Base-by-base conservation (phyloP, 2,797 vertebrate species). In the Clamator glandarius region DNA sequence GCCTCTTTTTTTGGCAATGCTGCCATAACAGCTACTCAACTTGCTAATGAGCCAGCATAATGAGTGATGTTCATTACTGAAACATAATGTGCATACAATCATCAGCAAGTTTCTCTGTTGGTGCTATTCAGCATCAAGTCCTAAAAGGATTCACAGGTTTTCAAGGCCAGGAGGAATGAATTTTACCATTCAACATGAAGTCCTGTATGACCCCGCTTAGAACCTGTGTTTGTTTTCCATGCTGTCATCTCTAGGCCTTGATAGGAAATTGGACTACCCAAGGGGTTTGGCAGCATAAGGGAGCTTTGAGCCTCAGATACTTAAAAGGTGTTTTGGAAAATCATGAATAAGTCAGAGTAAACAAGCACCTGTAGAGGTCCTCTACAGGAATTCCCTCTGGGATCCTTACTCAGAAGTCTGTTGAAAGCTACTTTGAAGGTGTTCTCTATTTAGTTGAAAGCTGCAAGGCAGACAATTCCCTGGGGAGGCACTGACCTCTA, bases 401-500 rank as follows among this genome's bases (percentile, higher is more conserved):
- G 23, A 5, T 67, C 8, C 42, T 89, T 46, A 31, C 50, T 59
- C 48, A 51, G 33, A 55, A 24, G 5, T 46, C 46, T 87, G 39
- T 25, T 76, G 69, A 72, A 83, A 90, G 48, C 18, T 18, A 8
- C 39, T 90, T 84, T 73, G 79, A 92, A 87, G 35, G 29, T 50
- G 9, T 77, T 90, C 89, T 59, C 24, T 73, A 19, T 33, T 67
- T 58, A 35, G 25, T 67, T 64, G 41, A 58, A 90, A 64, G 64
- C 74, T 59, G 9, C 18, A 46, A 68, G 19, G 8, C 16, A 41
- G 59, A 29, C 18, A 19, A 2, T 19, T 68, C 14, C n/a, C 48
- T 52, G 6, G 13, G 12, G 44, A 75, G 28, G 11, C 24, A 52
- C 19, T 75, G 63, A 66, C 8, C 70, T 78, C 50, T 76, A 83